Evolutionary conservation across 2,113 vertebrate species (phyloP).

Genomic region (Pachycephala philippinensis): DNA sequence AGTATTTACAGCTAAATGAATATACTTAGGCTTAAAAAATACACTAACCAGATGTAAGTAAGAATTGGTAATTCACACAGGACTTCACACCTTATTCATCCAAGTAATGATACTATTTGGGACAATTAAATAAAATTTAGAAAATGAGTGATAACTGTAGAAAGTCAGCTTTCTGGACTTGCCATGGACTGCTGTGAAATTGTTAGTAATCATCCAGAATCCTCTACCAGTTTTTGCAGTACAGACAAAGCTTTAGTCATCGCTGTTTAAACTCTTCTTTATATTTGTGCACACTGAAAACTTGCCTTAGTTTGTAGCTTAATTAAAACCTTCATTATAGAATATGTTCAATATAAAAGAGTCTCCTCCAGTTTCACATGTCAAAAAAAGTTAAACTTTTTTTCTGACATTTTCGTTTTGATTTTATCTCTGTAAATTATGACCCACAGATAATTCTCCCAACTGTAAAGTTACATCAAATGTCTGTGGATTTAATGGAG

Average conservation of each 20-base stretch:
- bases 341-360: neutral
- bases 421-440: neutral
- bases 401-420: neutral
- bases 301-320: neutral
- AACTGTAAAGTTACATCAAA: neutral
- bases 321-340: neutral
- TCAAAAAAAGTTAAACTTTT: neutral
- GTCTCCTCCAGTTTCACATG: neutral
- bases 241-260: neutral
- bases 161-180: neutral
- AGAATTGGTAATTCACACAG: neutral
- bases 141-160: neutral
- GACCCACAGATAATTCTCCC: neutral
- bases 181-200: neutral
- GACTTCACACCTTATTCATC: neutral
- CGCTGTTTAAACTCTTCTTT: neutral
- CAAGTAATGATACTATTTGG: neutral
- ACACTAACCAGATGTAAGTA: neutral
- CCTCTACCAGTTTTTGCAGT: neutral
- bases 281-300: neutral
- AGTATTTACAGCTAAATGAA: neutral
- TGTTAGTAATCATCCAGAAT: neutral
- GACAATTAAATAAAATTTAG: neutral
- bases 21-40: neutral
- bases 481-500: neutral